Percentiles rank a stretch among this genome's conserved stretches.
phyloP scores from a whole-genome alignment of 2,797 vertebrate genomes.

The Ctenosaura bakeri region DNA sequence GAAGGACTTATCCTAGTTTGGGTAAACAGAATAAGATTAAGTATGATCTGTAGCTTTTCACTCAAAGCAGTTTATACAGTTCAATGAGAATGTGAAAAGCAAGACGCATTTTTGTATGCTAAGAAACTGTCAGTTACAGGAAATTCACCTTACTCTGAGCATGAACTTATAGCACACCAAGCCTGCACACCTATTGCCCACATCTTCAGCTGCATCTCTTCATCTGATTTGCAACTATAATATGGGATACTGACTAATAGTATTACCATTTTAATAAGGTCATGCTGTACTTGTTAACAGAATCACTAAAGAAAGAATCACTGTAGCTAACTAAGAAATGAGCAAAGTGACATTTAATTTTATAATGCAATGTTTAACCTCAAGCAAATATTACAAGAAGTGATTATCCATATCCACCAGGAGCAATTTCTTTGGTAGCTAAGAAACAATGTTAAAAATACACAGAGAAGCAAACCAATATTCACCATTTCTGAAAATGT shows the following conservation, averaged over 20 bases:
- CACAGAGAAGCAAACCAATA: neutral
- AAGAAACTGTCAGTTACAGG: neutral
- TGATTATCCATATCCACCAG: neutral
- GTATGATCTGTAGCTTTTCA: conserved; percentile 19
- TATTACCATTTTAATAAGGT: conserved; percentile 67
- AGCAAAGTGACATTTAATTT: conserved; percentile 58
- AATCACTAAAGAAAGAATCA: conserved; percentile 55
- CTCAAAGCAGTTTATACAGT: conserved; percentile 44
- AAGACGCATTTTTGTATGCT: neutral
- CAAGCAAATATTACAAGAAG: conserved; percentile 45
- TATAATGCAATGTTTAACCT: conserved; percentile 54
- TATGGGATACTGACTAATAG: conserved; percentile 53
- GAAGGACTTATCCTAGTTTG: conserved; percentile 45
- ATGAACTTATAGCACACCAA: conserved; percentile 10
- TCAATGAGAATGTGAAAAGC: neutral
- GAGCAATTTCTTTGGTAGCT: neutral
- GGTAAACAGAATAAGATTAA: conserved; percentile 55
- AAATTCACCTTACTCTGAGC: neutral
- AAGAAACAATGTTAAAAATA: conserved; percentile 3
- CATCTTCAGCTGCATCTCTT: neutral
- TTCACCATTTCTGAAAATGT: conserved; percentile 1
- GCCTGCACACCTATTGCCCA: conserved; percentile 21
- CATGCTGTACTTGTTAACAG: conserved; percentile 55
- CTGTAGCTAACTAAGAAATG: conserved; percentile 41
- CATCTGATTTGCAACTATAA: conserved; percentile 27